phyloP scores from a whole-genome alignment of 2,888 invertebrate species.

The Empis livida region DNA sequence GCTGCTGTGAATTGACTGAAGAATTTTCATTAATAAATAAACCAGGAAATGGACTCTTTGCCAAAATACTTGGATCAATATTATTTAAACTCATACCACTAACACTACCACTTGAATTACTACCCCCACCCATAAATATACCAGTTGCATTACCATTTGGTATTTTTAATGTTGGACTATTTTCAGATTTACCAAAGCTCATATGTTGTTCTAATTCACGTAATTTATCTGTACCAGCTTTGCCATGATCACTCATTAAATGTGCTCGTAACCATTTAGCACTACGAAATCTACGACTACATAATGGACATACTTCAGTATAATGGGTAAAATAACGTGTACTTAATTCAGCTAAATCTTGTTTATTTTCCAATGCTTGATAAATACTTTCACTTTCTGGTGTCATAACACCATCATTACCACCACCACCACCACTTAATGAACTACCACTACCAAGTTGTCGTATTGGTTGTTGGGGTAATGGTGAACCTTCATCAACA shows the following conservation, averaged over 20 bases:
- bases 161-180: slow-evolving; percentile 33
- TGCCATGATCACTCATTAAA: slow-evolving; percentile 74
- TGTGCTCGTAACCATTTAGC: slow-evolving; percentile 81
- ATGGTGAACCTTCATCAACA: slow-evolving; percentile 62
- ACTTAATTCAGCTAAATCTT: slow-evolving; percentile 40
- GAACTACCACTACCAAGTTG: neutral
- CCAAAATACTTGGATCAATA: slow-evolving; percentile 23
- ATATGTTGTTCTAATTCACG: slow-evolving; percentile 28
- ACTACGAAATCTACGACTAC: slow-evolving; percentile 75
- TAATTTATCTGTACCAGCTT: slow-evolving; percentile 34
- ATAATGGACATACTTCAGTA: slow-evolving; percentile 70
- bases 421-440: neutral
- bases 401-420: slow-evolving; percentile 26
- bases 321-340: slow-evolving; percentile 53
- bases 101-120: slow-evolving; percentile 5
- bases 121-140: slow-evolving; percentile 14
- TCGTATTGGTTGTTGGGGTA: slow-evolving; percentile 26
- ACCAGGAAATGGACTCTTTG: slow-evolving; percentile 24
- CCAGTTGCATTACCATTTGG: slow-evolving; percentile 26
- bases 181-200: slow-evolving; percentile 27
- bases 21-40: slow-evolving; percentile 11
- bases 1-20: slow-evolving; percentile 19
- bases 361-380: neutral
- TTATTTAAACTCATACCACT: slow-evolving; percentile 11
- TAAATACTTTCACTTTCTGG: slow-evolving; percentile 11